A percentile compares a stretch with the other conserved stretches of the same genome.
These are phyloP conservation scores for Ispidina picta DNA, from an alignment of 2,797 vertebrate genomes.

Conservation along the genomic window DNA sequence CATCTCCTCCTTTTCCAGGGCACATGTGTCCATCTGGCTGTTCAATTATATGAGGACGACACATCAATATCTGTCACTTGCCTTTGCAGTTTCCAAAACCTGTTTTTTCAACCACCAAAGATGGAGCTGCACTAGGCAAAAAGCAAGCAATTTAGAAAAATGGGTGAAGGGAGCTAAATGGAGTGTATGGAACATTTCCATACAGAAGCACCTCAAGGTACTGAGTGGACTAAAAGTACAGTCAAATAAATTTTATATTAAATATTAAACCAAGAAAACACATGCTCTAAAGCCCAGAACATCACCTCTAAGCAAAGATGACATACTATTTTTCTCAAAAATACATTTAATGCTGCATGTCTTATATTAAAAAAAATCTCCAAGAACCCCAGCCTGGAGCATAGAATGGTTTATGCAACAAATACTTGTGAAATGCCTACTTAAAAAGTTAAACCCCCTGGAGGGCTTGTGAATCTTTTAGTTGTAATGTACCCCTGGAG, in stretches of 20 bases:
- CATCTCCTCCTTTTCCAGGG: neutral
- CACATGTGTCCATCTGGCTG: neutral
- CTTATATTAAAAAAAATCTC: neutral
- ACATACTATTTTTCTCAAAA: constrained; percentile 37
- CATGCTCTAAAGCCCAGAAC: neutral
- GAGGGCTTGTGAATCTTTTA: constrained; percentile 59
- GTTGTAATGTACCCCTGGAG: constrained; percentile 49
- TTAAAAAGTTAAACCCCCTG: constrained; percentile 55
- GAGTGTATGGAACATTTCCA: neutral
- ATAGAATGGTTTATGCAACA: constrained; percentile 43
- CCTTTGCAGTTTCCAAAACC: neutral
- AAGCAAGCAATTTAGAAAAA: neutral
- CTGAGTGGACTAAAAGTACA: neutral
- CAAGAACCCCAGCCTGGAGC: constrained; percentile 35
- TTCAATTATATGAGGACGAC: accelerated
- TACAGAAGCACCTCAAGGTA: neutral
- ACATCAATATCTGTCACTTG: neutral
- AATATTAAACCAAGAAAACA: neutral
- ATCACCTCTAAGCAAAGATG: neutral
- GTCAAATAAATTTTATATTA: neutral
- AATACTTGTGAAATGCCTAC: constrained; percentile 50
- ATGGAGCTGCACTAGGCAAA: neutral
- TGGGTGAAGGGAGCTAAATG: neutral
- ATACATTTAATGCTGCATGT: neutral
- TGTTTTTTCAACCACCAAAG: neutral